phyloP scores from a whole-genome alignment of 1,140 invertebrate species.

The Drosophila kohkoa region DNA sequence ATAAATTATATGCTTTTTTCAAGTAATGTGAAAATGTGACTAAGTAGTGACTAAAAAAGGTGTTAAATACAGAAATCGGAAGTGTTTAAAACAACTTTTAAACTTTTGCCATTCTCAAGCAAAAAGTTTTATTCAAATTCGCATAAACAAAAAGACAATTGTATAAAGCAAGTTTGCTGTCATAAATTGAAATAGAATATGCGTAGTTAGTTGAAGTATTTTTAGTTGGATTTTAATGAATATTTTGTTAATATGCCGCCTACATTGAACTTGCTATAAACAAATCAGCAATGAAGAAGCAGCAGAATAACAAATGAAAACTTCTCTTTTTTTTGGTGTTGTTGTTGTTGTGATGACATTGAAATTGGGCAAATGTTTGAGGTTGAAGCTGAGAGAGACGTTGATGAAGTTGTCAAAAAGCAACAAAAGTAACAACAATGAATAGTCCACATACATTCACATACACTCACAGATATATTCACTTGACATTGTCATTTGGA shows the following conservation, averaged over 20 bases:
- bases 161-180: constrained; percentile 15
- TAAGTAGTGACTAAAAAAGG: too few relatives aligned
- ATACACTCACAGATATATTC: constrained; percentile 14
- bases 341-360: constrained; percentile 50
- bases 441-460: constrained; percentile 38
- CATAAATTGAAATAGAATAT: constrained; percentile 26
- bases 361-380: constrained; percentile 54
- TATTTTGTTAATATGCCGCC: constrained; percentile 53
- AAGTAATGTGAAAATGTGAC: too few relatives aligned
- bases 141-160: constrained; percentile 57
- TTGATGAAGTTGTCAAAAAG: constrained; percentile 71
- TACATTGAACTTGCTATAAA: constrained; percentile 59
- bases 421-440: constrained; percentile 54
- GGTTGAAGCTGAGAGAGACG: constrained; percentile 41
- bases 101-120: background rate
- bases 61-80: background rate
- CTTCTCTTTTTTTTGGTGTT: constrained; percentile 48
- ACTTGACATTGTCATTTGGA: constrained; percentile 53
- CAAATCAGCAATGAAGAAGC: constrained; percentile 28
- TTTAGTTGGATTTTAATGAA: constrained; percentile 54
- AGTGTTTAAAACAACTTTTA: constrained; percentile 23
- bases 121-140: constrained; percentile 2
- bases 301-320: constrained; percentile 31
- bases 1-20: too few relatives aligned
- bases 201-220: constrained; percentile 23